Evolutionary conservation across 2,113 vertebrate species (phyloP).

Genomic region (Rhineura floridana): DNA sequence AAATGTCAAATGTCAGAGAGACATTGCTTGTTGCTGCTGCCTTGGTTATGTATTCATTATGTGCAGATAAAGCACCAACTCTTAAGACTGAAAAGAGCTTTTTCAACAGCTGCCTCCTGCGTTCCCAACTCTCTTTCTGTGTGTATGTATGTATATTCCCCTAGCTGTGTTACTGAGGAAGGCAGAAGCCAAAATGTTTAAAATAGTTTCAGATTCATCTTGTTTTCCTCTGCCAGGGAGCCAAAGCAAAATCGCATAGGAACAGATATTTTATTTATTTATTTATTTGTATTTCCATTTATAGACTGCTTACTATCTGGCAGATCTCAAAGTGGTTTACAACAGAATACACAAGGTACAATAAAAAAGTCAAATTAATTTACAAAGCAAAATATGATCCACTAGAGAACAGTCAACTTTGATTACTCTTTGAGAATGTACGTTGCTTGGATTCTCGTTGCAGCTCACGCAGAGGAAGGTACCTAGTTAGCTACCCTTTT

Average conservation of each 20-base stretch:
- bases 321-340: no score
- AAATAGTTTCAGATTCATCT: background rate
- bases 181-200: no score
- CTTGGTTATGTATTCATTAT: slow-evolving; percentile 33
- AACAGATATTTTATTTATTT: no score
- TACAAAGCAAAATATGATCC: no score
- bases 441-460: background rate
- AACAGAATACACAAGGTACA: no score
- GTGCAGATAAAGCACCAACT: no score
- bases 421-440: no score
- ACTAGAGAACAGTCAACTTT: background rate
- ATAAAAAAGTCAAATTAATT: no score
- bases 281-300: no score
- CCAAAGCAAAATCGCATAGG: background rate
- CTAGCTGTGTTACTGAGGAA: no score
- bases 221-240: background rate
- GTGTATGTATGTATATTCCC: no score
- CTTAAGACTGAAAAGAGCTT: background rate
- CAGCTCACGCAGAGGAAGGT: background rate
- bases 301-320: no score
- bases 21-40: background rate
- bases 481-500: background rate
- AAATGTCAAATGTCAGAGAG: slow-evolving; percentile 28
- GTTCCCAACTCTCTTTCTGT: background rate
- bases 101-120: background rate